Evolutionary conservation across 1,140 invertebrate genomes (phyloP).

Genomic region (Ridgeia piscesae): DNA sequence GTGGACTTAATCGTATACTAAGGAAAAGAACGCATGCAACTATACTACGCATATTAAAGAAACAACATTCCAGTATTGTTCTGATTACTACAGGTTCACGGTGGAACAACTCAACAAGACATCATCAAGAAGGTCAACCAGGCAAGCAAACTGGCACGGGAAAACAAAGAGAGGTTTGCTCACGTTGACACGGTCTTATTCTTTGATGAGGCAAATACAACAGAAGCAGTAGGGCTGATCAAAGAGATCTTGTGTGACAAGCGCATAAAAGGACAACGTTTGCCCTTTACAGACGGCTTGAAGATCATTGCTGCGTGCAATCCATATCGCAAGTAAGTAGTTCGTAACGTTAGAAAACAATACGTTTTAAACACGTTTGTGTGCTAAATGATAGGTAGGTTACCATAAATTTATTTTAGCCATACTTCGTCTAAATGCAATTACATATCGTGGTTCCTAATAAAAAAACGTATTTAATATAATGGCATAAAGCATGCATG

Average conservation of each 20-base stretch:
- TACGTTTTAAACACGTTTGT: too few species aligned
- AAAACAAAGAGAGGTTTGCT: constrained; percentile 34
- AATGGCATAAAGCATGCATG: too few species aligned
- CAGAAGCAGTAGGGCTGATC: constrained; percentile 48
- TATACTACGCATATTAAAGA: too few species aligned
- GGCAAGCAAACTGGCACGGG: constrained; percentile 39
- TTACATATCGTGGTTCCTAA: too few species aligned
- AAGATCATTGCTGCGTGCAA: constrained; percentile 55
- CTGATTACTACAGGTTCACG: constrained; percentile 44
- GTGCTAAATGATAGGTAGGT: too few species aligned
- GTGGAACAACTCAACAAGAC: constrained; percentile 44
- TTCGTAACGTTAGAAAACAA: not conserved
- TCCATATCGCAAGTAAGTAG: constrained; percentile 49
- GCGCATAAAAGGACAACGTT: constrained; percentile 38
- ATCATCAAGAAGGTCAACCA: constrained; percentile 43
- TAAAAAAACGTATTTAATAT: too few species aligned
- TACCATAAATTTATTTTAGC: too few species aligned
- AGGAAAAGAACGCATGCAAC: too few species aligned
- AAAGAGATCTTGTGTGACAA: constrained; percentile 55
- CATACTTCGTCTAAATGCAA: too few species aligned
- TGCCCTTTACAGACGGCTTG: constrained; percentile 37
- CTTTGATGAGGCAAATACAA: constrained; percentile 57
- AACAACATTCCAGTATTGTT: constrained; percentile 9
- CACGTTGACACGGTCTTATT: constrained; percentile 50
- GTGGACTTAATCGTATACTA: too few species aligned